Evolutionary conservation across 2,113 vertebrate species (phyloP).

Genomic region (Thunnus thynnus): DNA sequence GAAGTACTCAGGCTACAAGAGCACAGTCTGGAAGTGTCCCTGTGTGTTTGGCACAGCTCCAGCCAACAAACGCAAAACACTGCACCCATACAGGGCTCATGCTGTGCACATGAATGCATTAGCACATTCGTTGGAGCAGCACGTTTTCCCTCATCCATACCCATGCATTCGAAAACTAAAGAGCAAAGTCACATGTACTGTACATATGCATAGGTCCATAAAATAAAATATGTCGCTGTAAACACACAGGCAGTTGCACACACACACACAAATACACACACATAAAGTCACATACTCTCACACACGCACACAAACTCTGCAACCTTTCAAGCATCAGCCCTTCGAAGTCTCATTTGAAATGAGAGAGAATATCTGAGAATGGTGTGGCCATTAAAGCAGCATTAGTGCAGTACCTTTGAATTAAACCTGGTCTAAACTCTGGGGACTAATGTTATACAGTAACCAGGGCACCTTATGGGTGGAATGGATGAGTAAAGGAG

Average conservation of each 20-base stretch:
- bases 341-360: constrained; percentile 87
- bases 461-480: constrained; percentile 79
- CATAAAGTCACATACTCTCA: constrained; percentile 15
- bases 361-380: constrained; percentile 91
- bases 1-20: constrained; percentile 65
- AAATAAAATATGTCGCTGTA: constrained; percentile 21
- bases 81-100: constrained; percentile 47
- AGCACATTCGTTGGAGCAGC: constrained; percentile 30
- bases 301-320: constrained; percentile 47
- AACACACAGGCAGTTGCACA: constrained; percentile 11
- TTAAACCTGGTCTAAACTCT: constrained; percentile 90
- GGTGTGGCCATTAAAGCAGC: constrained; percentile 89
- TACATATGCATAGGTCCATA: constrained; percentile 22
- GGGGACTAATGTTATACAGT: constrained; percentile 84
- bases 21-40: constrained; percentile 68
- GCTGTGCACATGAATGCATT: constrained; percentile 47
- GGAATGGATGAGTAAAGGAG: constrained; percentile 57
- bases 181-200: constrained; percentile 26
- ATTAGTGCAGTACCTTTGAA: constrained; percentile 89
- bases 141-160: constrained; percentile 29
- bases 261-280: constrained; percentile 16
- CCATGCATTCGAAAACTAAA: constrained; percentile 24
- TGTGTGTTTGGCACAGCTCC: constrained; percentile 55
- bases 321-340: constrained; percentile 75
- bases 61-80: constrained; percentile 57